Base-by-base conservation (phyloP, 2,113 vertebrate species). In the Carollia perspicillata region DNA sequence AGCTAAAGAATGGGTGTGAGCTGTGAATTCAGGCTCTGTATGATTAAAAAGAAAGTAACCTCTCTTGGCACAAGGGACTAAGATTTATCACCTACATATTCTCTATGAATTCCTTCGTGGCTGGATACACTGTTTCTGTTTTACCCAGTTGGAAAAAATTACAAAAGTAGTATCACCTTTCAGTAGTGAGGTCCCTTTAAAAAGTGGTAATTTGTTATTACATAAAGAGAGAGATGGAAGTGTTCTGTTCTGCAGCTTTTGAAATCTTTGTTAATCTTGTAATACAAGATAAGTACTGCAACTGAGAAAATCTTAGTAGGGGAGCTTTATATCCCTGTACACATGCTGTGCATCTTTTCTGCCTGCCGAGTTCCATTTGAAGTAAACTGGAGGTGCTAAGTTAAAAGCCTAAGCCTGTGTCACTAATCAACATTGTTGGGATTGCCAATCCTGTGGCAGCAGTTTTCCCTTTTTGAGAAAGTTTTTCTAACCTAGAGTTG, bases 301-400 rank as follows among this genome's bases (percentile, higher is more conserved):
- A 78, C 35, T 60, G 66, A 93, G 33, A 51, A 95, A 84, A 90
- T 90, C 71, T 87, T 84, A 81, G n/a, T 89, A 87, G 47, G 33
- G 86, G 1, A 88, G 65, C 68, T 66, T 86, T 6, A 0, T 60
- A 60, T 92, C 84, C 49, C 35, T 93, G 22, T 35, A 42, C 69
- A 47, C 5, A 93, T 22, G 37, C 20, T 92, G 49, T 96, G 47
- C 5, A 95, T 84, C 30, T 86, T 94, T 92, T 96, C n/a, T 95
- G 18, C 69, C 58, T 89, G 13, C 18, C 83, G 71, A 88, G 42
- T 51, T 96, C 44, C 37, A 53, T 90, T 78, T 95, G 60, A 96
- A 85, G 33, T 35, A 95, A 88, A 93, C 17, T 71, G 18, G 28
- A 84, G 6, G 28, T 72, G 28, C 33, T 86, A 7, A 75, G n/a